Conservation (phyloP, 2,888 invertebrate species). For the Onthophagus sagittarius region DNA sequence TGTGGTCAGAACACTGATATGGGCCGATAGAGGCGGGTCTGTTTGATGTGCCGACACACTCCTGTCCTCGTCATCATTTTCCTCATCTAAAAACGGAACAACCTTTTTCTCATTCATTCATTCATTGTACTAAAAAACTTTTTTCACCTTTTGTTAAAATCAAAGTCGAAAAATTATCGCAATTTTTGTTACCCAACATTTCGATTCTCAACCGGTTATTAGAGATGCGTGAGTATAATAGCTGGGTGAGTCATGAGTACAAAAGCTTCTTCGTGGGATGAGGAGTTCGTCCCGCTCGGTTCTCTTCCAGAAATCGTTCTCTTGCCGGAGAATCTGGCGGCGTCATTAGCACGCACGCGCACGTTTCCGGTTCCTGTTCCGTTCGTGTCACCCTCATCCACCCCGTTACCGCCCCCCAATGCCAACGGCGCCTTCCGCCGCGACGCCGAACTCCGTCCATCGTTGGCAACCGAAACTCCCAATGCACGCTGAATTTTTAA, state of each 20-base stretch:
- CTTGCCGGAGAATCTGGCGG: conserved; percentile 27
- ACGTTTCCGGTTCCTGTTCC: conserved; percentile 47
- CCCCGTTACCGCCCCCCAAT: conserved; percentile 29
- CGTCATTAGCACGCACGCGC: conserved; percentile 49
- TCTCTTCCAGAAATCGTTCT: neutral
- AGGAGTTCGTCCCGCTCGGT: neutral
- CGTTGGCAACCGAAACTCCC: conserved; percentile 31
- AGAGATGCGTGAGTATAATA: neutral
- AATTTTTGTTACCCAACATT: neutral
- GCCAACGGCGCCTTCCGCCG: conserved; percentile 35
- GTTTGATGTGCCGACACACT: conserved; percentile 30
- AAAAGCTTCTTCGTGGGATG: neutral
- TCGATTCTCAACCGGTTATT: neutral
- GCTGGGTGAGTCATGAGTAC: neutral
- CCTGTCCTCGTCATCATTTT: neutral
- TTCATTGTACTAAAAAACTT: neutral
- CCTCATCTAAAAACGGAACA: neutral
- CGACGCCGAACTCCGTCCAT: conserved; percentile 2
- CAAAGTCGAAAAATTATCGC: neutral
- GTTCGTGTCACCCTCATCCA: conserved; percentile 34
- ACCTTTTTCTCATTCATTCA: neutral
- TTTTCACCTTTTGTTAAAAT: neutral
- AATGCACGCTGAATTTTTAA: conserved; percentile 46
- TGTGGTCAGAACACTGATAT: conserved; percentile 28
- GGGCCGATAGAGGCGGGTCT: conserved; percentile 28